Conservation (phyloP, 2,113 vertebrate species). For the Himantopus leucocephalus region DNA sequence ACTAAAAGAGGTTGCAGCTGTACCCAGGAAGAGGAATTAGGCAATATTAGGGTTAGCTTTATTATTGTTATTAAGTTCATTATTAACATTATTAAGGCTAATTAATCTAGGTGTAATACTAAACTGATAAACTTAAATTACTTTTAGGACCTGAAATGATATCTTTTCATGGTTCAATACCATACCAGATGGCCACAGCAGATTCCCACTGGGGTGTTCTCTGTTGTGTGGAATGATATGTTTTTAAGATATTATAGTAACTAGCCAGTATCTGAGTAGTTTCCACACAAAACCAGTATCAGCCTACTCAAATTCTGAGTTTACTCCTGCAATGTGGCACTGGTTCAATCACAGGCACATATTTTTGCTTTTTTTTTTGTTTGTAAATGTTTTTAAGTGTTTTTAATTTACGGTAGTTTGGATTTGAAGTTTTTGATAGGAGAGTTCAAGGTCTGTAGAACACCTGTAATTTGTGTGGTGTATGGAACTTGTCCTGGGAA, state of each 20-base stretch:
- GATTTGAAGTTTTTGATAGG: neutral
- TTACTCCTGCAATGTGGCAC: neutral
- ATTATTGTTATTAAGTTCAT: neutral
- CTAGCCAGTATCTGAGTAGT: neutral
- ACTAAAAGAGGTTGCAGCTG: neutral
- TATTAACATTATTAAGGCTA: neutral
- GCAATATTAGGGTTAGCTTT: neutral
- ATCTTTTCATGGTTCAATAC: neutral
- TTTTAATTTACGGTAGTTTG: neutral
- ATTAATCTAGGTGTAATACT: neutral
- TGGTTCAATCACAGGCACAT: neutral
- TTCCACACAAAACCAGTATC: neutral
- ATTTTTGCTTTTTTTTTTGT: neutral
- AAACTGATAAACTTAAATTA: neutral
- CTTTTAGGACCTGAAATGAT: neutral
- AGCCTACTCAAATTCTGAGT: neutral
- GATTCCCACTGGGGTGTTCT: neutral
- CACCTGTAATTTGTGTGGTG: neutral
- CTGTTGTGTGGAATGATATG: neutral
- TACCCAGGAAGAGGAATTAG: neutral
- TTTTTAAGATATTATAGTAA: neutral
- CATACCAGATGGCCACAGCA: neutral
- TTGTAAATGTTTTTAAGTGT: neutral
- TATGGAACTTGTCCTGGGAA: neutral
- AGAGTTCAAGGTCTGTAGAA: neutral